Conservation (phyloP, 2,888 invertebrate genomes). For the Sussaba pulchella region DNA sequence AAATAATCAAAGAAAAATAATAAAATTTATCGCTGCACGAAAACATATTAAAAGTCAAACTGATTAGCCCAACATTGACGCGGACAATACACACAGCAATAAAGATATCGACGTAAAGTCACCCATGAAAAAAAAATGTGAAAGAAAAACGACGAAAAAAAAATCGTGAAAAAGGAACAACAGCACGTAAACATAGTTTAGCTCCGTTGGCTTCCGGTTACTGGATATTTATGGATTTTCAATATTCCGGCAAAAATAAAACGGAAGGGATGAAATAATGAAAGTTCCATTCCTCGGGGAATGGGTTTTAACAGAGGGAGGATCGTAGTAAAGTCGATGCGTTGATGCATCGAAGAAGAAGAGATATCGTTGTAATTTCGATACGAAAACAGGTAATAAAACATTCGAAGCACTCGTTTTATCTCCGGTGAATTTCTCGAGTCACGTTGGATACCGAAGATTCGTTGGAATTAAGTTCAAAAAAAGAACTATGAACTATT, state of each 20-base stretch:
- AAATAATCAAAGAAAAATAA: constrained; percentile 8
- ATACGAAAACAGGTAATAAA: not conserved
- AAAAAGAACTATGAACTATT: no score
- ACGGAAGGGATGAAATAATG: not conserved
- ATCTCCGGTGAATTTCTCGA: no score
- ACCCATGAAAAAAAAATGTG: no score
- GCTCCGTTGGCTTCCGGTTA: not conserved
- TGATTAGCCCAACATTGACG: constrained; percentile 3
- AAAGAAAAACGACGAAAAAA: not conserved
- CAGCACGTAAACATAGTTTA: constrained; percentile 6
- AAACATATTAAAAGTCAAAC: not conserved
- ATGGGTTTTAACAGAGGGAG: not conserved
- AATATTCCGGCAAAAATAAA: constrained; percentile 27
- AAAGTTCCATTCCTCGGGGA: not conserved
- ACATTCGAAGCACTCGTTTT: no score
- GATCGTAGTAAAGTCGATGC: not conserved
- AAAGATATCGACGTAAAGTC: not conserved
- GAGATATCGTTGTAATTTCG: not conserved
- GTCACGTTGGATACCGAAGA: no score
- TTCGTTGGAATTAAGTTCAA: no score
- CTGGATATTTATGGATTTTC: constrained; percentile 42
- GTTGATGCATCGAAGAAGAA: constrained; percentile 12
- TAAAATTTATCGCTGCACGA: constrained; percentile 1
- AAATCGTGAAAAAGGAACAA: not conserved
- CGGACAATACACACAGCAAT: not conserved